Evolutionary conservation across 2,888 invertebrate genomes (phyloP).

Genomic region (Galerucella pusilla): DNA sequence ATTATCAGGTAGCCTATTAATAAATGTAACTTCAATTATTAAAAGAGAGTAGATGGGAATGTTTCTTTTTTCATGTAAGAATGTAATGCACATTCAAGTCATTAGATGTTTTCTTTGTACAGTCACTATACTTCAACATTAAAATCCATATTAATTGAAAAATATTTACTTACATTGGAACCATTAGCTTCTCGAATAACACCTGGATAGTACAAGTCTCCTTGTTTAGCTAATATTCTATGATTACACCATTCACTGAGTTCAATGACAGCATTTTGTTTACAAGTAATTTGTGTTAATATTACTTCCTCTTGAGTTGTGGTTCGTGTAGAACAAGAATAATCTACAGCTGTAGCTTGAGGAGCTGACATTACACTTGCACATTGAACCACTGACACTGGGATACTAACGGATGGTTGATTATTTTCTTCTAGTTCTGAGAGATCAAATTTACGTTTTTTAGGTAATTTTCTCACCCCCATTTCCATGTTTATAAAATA

Average conservation of each 20-base stretch:
- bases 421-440: constrained; percentile 76
- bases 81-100: not conserved
- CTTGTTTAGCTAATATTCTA: constrained; percentile 88
- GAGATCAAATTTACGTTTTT: constrained; percentile 90
- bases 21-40: no score
- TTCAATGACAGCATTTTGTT: constrained; percentile 69
- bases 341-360: constrained; percentile 62
- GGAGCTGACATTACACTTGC: constrained; percentile 57
- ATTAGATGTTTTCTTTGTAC: not conserved
- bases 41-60: no score
- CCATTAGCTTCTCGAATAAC: constrained; percentile 82
- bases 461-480: constrained; percentile 85
- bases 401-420: constrained; percentile 55
- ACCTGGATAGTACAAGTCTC: constrained; percentile 86
- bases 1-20: no score
- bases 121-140: not conserved
- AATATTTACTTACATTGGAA: constrained; percentile 66
- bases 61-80: no score
- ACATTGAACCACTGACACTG: constrained; percentile 62
- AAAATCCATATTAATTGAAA: not conserved
- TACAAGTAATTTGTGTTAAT: constrained; percentile 49
- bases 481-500: constrained; percentile 60
- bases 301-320: constrained; percentile 54
- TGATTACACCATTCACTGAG: constrained; percentile 95
- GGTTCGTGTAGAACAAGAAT: constrained; percentile 57